Base-by-base conservation (phyloP, 2,797 vertebrate species). In the Okamejei kenojei region DNA sequence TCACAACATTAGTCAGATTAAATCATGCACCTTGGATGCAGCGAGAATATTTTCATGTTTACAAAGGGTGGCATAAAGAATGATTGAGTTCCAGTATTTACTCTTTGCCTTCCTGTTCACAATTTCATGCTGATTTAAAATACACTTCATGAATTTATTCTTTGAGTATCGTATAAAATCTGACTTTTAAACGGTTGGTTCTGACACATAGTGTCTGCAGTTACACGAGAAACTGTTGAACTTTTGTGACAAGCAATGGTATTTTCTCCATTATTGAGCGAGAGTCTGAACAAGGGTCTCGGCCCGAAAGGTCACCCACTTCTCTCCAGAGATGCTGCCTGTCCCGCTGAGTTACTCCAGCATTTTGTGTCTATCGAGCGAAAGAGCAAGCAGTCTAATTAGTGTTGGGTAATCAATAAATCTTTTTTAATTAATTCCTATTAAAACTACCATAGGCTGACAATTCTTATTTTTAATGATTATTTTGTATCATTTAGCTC, bases 61-160 rank as follows among this genome's bases (percentile, higher is more conserved):
- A 54, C 45, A 54, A 54, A 54, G 45, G 45, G 45, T 54, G 45
- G 45, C 45, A 54, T n/a, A 88, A 19, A 65, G 84, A 63, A 68
- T 88, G 15, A 68, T n/a, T 19, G 13, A 2, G 0, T 32, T 23
- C 21, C 21, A 88, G 15, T 35, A 23, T 68, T 35, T 68, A 68
- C 32, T 17, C n/a, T 21, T 35, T 88, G 61, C 5, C 7, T 35
- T 7, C 29, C 15, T 88, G 65, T 19, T 88, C 63, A 68, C 68
- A 63, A 68, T 88, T 68, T 35, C 63, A 68, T 88, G 63, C 61
- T 63, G 29, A 13, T 35, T 68, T 68, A 15, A 63, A n/a, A 84
- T 61, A n/a, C 11, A 29, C 81, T 84, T 84, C 81, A 84, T n/a
- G 26, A 35, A 35, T 88, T 68, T n/a, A 88, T 88, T 63, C 84